These are phyloP conservation scores for Spodoptera picta DNA, from an alignment of 2,888 invertebrate species.

Conservation along the genomic window DNA sequence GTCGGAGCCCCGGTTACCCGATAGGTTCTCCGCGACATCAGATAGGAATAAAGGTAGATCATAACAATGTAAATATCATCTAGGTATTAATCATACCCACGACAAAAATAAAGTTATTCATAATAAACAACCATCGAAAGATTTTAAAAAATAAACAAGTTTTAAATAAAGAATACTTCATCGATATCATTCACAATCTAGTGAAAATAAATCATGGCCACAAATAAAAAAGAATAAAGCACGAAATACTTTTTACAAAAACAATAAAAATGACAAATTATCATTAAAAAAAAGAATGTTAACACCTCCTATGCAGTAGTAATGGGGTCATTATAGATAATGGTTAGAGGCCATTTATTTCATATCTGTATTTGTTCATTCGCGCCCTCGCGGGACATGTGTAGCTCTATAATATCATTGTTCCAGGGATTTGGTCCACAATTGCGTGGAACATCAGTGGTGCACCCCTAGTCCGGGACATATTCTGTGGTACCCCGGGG, in stretches of 20 bases:
- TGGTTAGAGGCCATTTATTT: conserved; percentile 76
- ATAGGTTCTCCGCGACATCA: too few relatives aligned
- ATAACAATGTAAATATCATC: too few relatives aligned
- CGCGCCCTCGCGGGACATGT: conserved; percentile 73
- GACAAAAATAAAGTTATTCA: too few relatives aligned
- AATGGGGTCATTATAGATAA: conserved; percentile 77
- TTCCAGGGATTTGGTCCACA: conserved; percentile 75
- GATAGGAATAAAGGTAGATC: too few relatives aligned
- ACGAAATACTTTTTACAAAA: conserved; percentile 30
- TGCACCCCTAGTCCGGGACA: conserved; percentile 61
- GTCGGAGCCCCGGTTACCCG: too few relatives aligned
- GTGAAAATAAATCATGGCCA: conserved; percentile 10
- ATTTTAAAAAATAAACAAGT: too few relatives aligned
- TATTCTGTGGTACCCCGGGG: conserved; percentile 70
- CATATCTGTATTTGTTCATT: conserved; percentile 84
- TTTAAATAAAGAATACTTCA: too few relatives aligned
- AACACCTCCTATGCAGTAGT: conserved; percentile 67
- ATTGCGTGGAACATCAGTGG: conserved; percentile 83
- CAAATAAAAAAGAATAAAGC: conserved; percentile 12
- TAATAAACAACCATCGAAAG: too few relatives aligned
- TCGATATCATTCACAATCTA: neutral
- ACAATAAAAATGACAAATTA: conserved; percentile 59
- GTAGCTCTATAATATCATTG: conserved; percentile 81
- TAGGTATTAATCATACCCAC: too few relatives aligned
- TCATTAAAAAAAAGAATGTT: conserved; percentile 57